Evolutionary conservation across 1,140 invertebrate genomes (phyloP).

Genomic region (Chlorops oryzae): DNA sequence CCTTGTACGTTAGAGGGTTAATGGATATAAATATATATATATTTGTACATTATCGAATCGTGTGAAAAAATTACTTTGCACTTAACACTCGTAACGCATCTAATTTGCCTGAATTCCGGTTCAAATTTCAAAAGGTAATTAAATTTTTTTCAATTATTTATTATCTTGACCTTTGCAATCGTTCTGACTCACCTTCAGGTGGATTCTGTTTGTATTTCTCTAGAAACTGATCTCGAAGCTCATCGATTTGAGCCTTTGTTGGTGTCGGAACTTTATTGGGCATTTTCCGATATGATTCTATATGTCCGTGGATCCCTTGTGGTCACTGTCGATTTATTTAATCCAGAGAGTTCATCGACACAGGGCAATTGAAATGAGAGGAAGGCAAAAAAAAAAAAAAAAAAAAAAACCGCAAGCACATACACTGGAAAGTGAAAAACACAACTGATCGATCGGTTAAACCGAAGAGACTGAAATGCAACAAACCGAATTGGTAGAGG

Average conservation of each 20-base stretch:
- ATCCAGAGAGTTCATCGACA: no score
- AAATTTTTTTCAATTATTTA: not conserved
- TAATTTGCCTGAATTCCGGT: not conserved
- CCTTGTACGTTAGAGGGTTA: not conserved
- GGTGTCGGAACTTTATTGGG: constrained; percentile 32
- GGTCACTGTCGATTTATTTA: no score
- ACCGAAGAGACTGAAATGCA: no score
- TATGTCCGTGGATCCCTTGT: no score
- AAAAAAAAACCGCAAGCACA: no score
- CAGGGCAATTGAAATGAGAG: no score
- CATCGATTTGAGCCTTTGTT: constrained; percentile 47
- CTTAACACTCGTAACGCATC: not conserved
- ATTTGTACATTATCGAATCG: not conserved
- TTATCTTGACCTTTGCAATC: not conserved
- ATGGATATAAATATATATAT: not conserved
- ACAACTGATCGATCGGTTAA: no score
- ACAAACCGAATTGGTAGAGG: no score
- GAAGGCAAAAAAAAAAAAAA: no score
- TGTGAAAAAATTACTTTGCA: not conserved
- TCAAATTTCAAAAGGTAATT: not conserved
- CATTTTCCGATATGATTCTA: no score
- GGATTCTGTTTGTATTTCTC: constrained; percentile 50
- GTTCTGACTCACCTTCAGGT: constrained; percentile 25
- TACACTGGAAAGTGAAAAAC: no score
- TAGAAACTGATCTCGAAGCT: constrained; percentile 52